A percentile compares a stretch with the other conserved stretches of the same genome.
Conservation (phyloP, 2,888 invertebrate genomes). For the Philhelius pedissequus region DNA sequence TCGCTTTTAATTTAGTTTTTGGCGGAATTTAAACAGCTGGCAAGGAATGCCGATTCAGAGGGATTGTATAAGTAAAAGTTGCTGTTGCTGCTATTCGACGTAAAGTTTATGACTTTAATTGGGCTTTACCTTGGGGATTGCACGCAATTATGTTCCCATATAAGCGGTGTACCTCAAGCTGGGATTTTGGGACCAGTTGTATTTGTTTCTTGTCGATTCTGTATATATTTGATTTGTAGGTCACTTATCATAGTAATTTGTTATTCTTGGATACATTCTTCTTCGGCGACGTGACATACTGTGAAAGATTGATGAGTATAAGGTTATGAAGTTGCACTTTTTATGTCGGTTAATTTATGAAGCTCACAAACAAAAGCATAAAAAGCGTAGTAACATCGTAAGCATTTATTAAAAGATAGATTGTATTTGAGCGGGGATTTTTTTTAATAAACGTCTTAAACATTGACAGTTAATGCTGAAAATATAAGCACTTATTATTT, state of each 20-base stretch:
- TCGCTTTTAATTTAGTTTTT: neutral
- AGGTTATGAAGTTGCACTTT: neutral
- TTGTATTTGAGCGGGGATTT: too few species aligned
- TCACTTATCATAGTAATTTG: neutral
- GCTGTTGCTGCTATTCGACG: conserved; percentile 40
- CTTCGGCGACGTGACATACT: neutral
- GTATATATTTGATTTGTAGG: neutral
- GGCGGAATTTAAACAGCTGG: conserved; percentile 36
- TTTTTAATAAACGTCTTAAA: too few species aligned
- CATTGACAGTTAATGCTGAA: too few species aligned
- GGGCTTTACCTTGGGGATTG: conserved; percentile 27
- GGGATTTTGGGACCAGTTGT: conserved; percentile 18
- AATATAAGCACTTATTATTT: too few species aligned
- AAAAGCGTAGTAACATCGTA: neutral
- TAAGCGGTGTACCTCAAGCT: conserved; percentile 13
- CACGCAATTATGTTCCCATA: conserved; percentile 7
- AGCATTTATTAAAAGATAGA: too few species aligned
- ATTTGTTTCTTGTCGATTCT: neutral
- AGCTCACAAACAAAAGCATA: too few species aligned
- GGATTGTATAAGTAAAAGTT: conserved; percentile 54
- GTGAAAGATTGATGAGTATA: neutral
- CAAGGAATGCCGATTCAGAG: conserved; percentile 39
- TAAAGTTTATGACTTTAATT: conserved; percentile 31
- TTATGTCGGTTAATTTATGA: neutral
- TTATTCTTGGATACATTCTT: neutral